Conservation (phyloP, 92 coral and sea anemone genomes). For the Actinernus sp. region DNA sequence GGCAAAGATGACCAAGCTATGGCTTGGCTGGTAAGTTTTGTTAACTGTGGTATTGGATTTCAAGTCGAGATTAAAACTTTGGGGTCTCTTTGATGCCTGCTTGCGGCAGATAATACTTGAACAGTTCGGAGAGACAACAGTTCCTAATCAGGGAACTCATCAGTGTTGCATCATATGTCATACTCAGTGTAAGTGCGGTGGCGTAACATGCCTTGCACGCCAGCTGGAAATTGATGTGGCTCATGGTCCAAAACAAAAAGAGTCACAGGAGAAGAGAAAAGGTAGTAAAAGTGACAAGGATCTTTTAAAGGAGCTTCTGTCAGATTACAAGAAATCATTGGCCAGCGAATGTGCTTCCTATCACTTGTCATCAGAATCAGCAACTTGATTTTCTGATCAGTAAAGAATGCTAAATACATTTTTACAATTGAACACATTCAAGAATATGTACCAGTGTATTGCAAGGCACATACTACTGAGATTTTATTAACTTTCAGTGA, state of each 20-base stretch:
- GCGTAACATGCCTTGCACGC: too few relatives aligned
- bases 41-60: conserved; percentile 17
- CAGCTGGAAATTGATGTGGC: too few relatives aligned
- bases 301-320: conserved; percentile 16
- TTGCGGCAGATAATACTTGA: too few relatives aligned
- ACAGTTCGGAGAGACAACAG: too few relatives aligned
- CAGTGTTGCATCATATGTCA: too few relatives aligned
- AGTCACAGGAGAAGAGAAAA: too few relatives aligned
- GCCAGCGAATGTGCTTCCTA: not conserved
- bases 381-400: conserved; percentile 6
- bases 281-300: conserved; percentile 16
- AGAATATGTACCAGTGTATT: conserved; percentile 18
- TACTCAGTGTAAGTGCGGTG: too few relatives aligned
- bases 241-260: too few relatives aligned
- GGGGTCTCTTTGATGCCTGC: conserved; percentile 53
- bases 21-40: too few relatives aligned
- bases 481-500: conserved; percentile 26
- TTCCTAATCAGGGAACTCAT: too few relatives aligned
- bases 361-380: conserved; percentile 17
- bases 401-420: conserved; percentile 10
- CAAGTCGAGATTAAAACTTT: conserved; percentile 36
- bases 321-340: conserved; percentile 2
- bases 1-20: too few relatives aligned
- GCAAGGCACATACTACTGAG: conserved; percentile 24
- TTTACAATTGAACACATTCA: conserved; percentile 16